phyloP scores from a whole-genome alignment of 2,888 invertebrate species.

The Bombyx huttoni region DNA sequence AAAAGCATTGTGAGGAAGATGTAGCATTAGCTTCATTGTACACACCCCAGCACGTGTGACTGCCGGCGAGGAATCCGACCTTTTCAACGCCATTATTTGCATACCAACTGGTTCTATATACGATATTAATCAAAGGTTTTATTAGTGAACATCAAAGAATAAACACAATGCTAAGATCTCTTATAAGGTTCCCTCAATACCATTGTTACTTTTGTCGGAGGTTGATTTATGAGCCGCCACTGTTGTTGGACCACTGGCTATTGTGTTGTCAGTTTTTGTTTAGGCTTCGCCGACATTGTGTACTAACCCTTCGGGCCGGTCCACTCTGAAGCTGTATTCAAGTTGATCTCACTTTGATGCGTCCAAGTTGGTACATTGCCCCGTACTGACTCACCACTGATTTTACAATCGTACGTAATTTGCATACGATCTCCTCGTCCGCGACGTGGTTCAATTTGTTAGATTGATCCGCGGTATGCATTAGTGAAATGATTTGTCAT shows the following conservation, averaged over 20 bases:
- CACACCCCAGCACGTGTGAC: constrained; percentile 60
- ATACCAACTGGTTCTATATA: constrained; percentile 69
- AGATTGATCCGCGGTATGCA: background rate
- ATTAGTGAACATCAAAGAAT: constrained; percentile 73
- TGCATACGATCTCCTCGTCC: background rate
- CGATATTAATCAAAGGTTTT: constrained; percentile 74
- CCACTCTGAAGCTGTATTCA: constrained; percentile 62
- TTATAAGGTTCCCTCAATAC: constrained; percentile 72
- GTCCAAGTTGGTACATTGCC: constrained; percentile 54
- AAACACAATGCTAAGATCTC: constrained; percentile 70
- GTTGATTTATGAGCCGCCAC: constrained; percentile 72
- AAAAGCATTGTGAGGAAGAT: constrained; percentile 54
- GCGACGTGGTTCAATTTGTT: background rate
- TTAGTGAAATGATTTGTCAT: background rate
- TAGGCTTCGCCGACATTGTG: constrained; percentile 66
- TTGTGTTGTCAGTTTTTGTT: constrained; percentile 71
- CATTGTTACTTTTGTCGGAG: constrained; percentile 71
- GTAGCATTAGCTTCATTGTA: constrained; percentile 56
- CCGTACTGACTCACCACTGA: constrained; percentile 35
- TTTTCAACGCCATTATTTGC: constrained; percentile 62
- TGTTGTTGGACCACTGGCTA: constrained; percentile 66
- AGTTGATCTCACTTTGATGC: constrained; percentile 65
- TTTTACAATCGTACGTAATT: constrained; percentile 12
- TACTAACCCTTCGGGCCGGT: constrained; percentile 59
- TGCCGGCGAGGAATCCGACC: constrained; percentile 50